Evolutionary conservation across 2,888 invertebrate species (phyloP).

Genomic region (Chrysolina oricalcia): DNA sequence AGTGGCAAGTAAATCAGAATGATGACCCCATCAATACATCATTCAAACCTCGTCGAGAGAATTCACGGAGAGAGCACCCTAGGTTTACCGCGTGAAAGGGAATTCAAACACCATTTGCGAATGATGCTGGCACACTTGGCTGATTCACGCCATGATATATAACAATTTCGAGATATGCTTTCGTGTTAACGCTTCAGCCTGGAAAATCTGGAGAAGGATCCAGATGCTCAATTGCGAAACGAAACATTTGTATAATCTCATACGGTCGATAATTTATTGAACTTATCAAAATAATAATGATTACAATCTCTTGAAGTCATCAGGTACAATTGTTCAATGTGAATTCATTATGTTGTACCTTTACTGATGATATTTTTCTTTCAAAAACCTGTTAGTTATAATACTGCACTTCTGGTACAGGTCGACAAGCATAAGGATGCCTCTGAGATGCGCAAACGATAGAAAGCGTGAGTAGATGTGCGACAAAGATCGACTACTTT

Average conservation of each 20-base stretch:
- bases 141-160: conserved; percentile 5
- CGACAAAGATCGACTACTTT: too few species aligned
- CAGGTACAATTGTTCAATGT: too few species aligned
- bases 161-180: conserved; percentile 11
- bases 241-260: background rate
- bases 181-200: background rate
- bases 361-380: too few species aligned
- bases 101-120: conserved; percentile 7
- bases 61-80: background rate
- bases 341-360: too few species aligned
- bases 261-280: background rate
- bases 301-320: too few species aligned
- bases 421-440: too few species aligned
- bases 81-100: conserved; percentile 6
- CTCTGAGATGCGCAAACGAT: too few species aligned
- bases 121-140: conserved; percentile 4
- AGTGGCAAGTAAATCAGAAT: background rate
- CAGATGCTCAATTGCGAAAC: background rate
- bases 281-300: too few species aligned
- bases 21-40: conserved; percentile 9
- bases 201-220: conserved; percentile 3
- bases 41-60: background rate
- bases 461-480: too few species aligned
- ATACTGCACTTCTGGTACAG: too few species aligned
- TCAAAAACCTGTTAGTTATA: too few species aligned